These are phyloP conservation scores for Megastigmus dorsalis DNA, from an alignment of 2,888 invertebrate genomes.

Conservation along the genomic window DNA sequence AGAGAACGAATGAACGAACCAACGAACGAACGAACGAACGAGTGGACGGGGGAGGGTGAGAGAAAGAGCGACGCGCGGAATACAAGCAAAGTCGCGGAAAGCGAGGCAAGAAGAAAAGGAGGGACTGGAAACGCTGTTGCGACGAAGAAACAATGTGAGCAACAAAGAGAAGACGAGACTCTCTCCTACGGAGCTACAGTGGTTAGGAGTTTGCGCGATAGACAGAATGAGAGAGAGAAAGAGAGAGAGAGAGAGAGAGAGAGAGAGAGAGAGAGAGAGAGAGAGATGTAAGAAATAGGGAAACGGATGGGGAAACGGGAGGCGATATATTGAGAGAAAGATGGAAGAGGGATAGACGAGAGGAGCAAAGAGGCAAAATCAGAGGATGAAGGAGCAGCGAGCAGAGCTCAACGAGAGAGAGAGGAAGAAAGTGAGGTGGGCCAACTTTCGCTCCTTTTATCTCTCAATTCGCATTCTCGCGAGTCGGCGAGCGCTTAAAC, in stretches of 20 bases:
- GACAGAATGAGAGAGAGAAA: conserved; percentile 23
- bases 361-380: too few relatives aligned
- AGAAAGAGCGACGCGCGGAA: conserved; percentile 54
- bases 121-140: too few relatives aligned
- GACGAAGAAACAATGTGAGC: too few relatives aligned
- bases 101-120: too few relatives aligned
- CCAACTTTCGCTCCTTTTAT: conserved; percentile 71
- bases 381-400: background rate
- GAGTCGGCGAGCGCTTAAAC: conserved; percentile 69
- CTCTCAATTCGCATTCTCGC: conserved; percentile 70
- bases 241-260: conserved; percentile 8
- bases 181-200: too few relatives aligned
- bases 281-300: too few relatives aligned
- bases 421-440: conserved; percentile 54
- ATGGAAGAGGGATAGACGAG: too few relatives aligned
- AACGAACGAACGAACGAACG: background rate
- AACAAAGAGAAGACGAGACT: too few relatives aligned
- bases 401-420: too few relatives aligned
- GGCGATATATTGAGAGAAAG: background rate
- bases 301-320: background rate
- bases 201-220: too few relatives aligned
- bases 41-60: conserved; percentile 19
- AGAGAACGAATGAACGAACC: background rate
- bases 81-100: conserved; percentile 51
- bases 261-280: conserved; percentile 44